phyloP scores from a whole-genome alignment of 2,113 vertebrate genomes.

The Lethenteron camtschaticum region DNA sequence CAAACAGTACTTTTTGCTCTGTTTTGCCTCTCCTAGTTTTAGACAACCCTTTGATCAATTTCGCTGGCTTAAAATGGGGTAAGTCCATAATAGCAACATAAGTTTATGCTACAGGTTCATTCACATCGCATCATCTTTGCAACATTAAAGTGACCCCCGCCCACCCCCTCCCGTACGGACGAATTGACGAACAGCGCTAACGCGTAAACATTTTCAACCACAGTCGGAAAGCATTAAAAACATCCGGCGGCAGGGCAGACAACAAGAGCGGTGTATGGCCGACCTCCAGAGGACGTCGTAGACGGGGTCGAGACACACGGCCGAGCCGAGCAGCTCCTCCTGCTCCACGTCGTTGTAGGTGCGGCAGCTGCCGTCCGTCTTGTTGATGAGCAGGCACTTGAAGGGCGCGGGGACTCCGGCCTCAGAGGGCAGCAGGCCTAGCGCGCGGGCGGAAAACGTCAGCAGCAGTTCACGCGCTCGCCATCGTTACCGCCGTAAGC shows the following conservation, averaged over 20 bases:
- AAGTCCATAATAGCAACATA: neutral
- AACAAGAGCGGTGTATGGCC: no score
- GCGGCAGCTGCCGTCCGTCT: constrained; percentile 90
- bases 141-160: neutral
- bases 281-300: constrained; percentile 99
- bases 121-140: neutral
- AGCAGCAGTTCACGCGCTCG: no score
- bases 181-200: no score
- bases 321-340: constrained; percentile 88
- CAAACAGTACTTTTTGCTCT: no score
- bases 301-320: constrained; percentile 86
- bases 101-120: neutral
- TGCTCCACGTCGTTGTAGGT: constrained; percentile 98
- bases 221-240: neutral
- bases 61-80: neutral
- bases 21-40: no score
- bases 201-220: no score
- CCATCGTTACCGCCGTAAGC: no score
- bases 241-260: neutral
- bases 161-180: no score
- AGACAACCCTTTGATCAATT: neutral
- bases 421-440: constrained; percentile 4
- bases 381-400: constrained; percentile 94
- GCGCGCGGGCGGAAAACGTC: neutral
- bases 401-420: constrained; percentile 79